phyloP scores from a whole-genome alignment of 2,113 vertebrate species.

The Cyphotilapia sp. region DNA sequence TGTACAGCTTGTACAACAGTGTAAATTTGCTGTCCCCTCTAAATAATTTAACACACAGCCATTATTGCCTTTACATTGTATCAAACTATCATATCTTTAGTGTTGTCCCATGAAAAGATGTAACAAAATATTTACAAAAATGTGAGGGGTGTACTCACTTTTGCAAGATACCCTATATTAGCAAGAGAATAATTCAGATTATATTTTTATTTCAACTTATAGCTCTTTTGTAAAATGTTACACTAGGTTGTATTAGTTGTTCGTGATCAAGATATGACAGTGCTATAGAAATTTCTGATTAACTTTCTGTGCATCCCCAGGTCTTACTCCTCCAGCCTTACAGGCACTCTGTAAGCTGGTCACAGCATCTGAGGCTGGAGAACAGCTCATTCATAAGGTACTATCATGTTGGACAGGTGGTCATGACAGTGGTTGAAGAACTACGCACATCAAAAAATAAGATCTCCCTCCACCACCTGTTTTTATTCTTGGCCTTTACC shows the following conservation, averaged over 20 bases:
- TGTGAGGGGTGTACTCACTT: not conserved
- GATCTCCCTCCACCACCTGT: not conserved
- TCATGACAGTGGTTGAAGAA: not conserved
- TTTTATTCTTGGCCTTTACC: not conserved
- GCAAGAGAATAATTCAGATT: not conserved
- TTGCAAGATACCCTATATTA: not conserved
- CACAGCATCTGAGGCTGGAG: constrained; percentile 86
- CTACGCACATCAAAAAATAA: not conserved
- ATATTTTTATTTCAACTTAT: not conserved
- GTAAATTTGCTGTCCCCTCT: not conserved
- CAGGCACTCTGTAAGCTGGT: constrained; percentile 95
- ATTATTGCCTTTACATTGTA: not conserved
- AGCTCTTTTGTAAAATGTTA: not conserved
- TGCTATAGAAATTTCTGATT: not conserved
- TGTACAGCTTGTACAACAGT: not conserved
- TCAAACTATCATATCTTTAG: not conserved
- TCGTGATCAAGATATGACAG: not conserved
- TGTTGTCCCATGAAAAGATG: not conserved
- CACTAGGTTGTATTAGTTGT: not conserved
- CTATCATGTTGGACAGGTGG: not conserved
- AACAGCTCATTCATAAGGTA: constrained; percentile 93
- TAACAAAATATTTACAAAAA: not conserved
- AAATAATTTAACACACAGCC: not conserved
- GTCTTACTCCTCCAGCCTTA: constrained; percentile 86
- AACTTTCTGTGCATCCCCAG: constrained; percentile 51